Evolutionary conservation across 2,888 invertebrate species (phyloP).

Genomic region (Plutella xylostella): DNA sequence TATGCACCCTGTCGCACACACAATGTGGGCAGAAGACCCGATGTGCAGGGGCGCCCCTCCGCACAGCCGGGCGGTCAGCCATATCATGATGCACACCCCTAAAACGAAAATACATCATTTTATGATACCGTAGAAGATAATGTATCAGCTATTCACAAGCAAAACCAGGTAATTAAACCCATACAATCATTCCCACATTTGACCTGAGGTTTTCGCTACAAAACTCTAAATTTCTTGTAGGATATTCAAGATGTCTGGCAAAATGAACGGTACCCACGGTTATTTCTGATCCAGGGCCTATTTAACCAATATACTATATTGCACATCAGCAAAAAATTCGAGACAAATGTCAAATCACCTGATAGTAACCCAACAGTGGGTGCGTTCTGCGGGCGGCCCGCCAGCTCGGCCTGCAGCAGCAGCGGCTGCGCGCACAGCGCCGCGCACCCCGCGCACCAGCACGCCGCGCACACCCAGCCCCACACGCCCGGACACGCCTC

Average conservation of each 20-base stretch:
- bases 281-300: too few relatives aligned
- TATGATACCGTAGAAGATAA: not conserved
- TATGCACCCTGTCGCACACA: slow-evolving; percentile 76
- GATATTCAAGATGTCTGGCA: not conserved
- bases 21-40: slow-evolving; percentile 69
- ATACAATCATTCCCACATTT: too few relatives aligned
- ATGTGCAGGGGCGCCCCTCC: slow-evolving; percentile 71
- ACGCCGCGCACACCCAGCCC: slow-evolving; percentile 78
- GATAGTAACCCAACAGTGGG: slow-evolving; percentile 77
- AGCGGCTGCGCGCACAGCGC: slow-evolving; percentile 79
- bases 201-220: too few relatives aligned
- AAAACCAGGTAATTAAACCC: too few relatives aligned
- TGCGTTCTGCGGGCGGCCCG: slow-evolving; percentile 70
- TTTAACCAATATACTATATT: too few relatives aligned
- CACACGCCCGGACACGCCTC: slow-evolving; percentile 66
- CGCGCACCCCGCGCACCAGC: slow-evolving; percentile 74
- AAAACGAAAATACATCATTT: too few relatives aligned
- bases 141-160: too few relatives aligned
- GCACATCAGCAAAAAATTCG: too few relatives aligned
- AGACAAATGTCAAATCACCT: too few relatives aligned
- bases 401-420: slow-evolving; percentile 77
- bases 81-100: slow-evolving; percentile 76
- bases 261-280: too few relatives aligned
- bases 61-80: slow-evolving; percentile 75
- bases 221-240: too few relatives aligned